Evolutionary conservation across 1,140 invertebrate species (phyloP).

Genomic region (Drosophila mayri): DNA sequence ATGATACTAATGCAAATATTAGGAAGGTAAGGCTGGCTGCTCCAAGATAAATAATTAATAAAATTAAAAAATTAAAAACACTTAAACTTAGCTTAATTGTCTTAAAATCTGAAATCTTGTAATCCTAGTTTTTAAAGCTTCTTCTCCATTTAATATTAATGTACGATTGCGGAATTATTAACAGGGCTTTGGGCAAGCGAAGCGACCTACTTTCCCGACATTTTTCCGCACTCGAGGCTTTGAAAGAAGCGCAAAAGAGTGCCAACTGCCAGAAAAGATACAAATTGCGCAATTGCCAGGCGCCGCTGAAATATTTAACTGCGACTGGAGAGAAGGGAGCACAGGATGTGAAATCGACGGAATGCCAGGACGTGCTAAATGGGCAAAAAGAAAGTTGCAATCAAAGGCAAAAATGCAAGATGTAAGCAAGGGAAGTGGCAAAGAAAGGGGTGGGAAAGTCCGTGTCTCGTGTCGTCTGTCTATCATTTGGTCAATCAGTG

Average conservation of each 20-base stretch:
- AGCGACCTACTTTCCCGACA: conserved; percentile 42
- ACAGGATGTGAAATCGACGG: conserved; percentile 36
- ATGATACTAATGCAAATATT: background rate
- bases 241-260: conserved; percentile 13
- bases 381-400: conserved; percentile 70
- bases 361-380: conserved; percentile 70
- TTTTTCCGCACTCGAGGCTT: conserved; percentile 13
- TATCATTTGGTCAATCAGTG: conserved; percentile 79
- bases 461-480: conserved; percentile 57
- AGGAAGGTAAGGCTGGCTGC: background rate
- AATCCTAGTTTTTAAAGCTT: conserved; percentile 17
- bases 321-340: background rate
- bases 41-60: background rate
- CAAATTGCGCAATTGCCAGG: conserved; percentile 63
- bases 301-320: conserved; percentile 62
- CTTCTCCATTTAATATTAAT: conserved; percentile 34
- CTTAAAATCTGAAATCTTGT: conserved; percentile 6
- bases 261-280: conserved; percentile 43
- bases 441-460: background rate
- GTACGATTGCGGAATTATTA: conserved; percentile 56
- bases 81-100: too few species aligned
- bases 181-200: conserved; percentile 5
- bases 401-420: conserved; percentile 71
- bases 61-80: too few species aligned
- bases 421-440: conserved; percentile 35